These are phyloP conservation scores for Bubo blakistoni DNA, from an alignment of 2,113 vertebrate genomes.

Conservation along the genomic window DNA sequence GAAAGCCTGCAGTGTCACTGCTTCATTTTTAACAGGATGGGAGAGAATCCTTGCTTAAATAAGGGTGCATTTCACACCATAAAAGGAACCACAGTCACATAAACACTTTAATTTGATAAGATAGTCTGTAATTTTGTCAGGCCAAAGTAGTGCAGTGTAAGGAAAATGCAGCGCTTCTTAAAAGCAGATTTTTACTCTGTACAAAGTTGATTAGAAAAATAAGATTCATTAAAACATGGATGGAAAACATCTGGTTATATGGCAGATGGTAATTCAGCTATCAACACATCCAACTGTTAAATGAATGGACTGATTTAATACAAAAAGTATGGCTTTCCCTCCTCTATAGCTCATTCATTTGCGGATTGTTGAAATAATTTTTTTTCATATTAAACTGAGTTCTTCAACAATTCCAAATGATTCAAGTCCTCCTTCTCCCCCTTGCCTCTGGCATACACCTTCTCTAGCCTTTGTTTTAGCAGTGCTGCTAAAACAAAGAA, in stretches of 20 bases:
- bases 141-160: not conserved
- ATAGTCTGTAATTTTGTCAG: constrained; percentile 15
- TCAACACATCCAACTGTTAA: constrained; percentile 34
- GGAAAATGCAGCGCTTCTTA: not conserved
- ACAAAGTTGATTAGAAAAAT: constrained; percentile 53
- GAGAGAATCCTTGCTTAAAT: not conserved
- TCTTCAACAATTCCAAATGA: constrained; percentile 22
- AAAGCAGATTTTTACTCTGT: constrained; percentile 21
- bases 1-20: not conserved
- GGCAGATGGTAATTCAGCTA: constrained; percentile 39
- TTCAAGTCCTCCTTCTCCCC: not conserved
- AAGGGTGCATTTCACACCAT: not conserved
- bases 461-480: constrained; percentile 39
- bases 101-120: constrained; percentile 47
- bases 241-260: constrained; percentile 44
- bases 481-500: constrained; percentile 56
- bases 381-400: constrained; percentile 17
- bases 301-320: constrained; percentile 51
- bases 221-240: constrained; percentile 36
- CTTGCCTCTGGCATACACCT: constrained; percentile 11
- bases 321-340: constrained; percentile 29
- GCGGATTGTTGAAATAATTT: not conserved
- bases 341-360: constrained; percentile 16
- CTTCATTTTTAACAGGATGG: not conserved
- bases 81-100: constrained; percentile 1